phyloP scores from a whole-genome alignment of 2,797 vertebrate species.

The Notamacropus eugenii region DNA sequence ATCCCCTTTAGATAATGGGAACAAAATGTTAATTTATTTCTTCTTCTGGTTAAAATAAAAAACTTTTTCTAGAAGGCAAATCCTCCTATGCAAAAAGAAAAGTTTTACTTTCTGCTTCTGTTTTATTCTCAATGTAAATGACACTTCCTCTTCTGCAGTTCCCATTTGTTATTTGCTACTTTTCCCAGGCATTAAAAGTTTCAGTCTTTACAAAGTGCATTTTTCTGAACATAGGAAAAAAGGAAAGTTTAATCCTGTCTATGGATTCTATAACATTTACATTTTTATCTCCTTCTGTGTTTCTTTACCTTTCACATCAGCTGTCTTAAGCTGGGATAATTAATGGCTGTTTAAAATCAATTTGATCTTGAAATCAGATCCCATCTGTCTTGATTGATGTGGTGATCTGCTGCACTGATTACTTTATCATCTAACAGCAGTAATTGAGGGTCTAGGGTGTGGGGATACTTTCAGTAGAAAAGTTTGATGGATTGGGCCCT shows the following conservation, averaged over 20 bases:
- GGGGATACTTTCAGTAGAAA: slow-evolving; percentile 28
- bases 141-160: slow-evolving; percentile 16
- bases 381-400: slow-evolving; percentile 51
- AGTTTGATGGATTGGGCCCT: slow-evolving; percentile 26
- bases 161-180: slow-evolving; percentile 1
- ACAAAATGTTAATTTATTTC: slow-evolving; percentile 30
- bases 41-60: slow-evolving; percentile 40
- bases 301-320: slow-evolving; percentile 29
- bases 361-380: slow-evolving; percentile 48
- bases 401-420: slow-evolving; percentile 49
- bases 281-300: slow-evolving; percentile 14
- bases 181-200: not conserved
- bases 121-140: not conserved
- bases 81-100: slow-evolving; percentile 3
- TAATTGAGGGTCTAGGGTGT: slow-evolving; percentile 17
- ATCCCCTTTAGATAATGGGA: slow-evolving; percentile 55
- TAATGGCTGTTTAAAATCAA: slow-evolving; percentile 48
- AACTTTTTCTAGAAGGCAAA: slow-evolving; percentile 8
- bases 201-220: not conserved
- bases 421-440: slow-evolving; percentile 47
- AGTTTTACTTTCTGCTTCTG: slow-evolving; percentile 32
- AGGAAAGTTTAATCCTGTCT: slow-evolving; percentile 9
- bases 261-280: not conserved
- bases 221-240: slow-evolving; percentile 14
- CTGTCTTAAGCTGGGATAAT: slow-evolving; percentile 49